Base-by-base conservation (phyloP, 2,888 invertebrate genomes). In the Elgonia sp. region DNA sequence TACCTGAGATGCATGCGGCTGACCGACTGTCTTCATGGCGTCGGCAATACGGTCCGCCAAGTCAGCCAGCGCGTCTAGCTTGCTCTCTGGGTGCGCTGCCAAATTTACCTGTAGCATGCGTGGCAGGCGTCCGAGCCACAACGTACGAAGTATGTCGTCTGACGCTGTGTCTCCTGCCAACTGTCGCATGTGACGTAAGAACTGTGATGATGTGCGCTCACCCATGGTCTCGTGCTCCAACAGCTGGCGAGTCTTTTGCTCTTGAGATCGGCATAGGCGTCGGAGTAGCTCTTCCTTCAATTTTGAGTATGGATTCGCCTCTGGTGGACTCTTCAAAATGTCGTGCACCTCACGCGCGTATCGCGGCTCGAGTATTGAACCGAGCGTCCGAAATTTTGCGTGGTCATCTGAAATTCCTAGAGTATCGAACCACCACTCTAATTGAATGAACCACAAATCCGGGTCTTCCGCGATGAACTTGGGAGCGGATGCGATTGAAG, bases 261-360 rank as follows among this genome's bases (percentile, higher is more conserved):
- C 89, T 55, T 87, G 83, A 0, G 90, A 90, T 0, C 77, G 10
- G 1, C 89, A 88, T 10, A 91, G 82, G 6, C 91, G 84, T 0
- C 73, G 67, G 4, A 93, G 91, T 6, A 93, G 80, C 95, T 0
- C 90, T 0, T 46, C 40, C 84, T 93, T 93, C 0, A 93, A 29
- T 4, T n/a, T 83, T 6, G 42, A 69, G 65, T 92, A 93, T 20
- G 86, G 88, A 14, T 79, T n/a, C n/a, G n/a, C 82, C 9, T 39
- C 40, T 0, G 18, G 21, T 3, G 92, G 92, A 2, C 89, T 9
- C 8, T 42, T 12, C 7, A 20, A 7, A 7, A 57, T 20, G 18
- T 57, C 57, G 6, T 4, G 20, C 5, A 12, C 18, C 7, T 20
- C n/a, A n/a, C n/a, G n/a, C n/a, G n/a, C n/a, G n/a, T n/a, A n/a